Conservation (phyloP, 2,113 vertebrate genomes). For the Ptychochromis oligacanthus region DNA sequence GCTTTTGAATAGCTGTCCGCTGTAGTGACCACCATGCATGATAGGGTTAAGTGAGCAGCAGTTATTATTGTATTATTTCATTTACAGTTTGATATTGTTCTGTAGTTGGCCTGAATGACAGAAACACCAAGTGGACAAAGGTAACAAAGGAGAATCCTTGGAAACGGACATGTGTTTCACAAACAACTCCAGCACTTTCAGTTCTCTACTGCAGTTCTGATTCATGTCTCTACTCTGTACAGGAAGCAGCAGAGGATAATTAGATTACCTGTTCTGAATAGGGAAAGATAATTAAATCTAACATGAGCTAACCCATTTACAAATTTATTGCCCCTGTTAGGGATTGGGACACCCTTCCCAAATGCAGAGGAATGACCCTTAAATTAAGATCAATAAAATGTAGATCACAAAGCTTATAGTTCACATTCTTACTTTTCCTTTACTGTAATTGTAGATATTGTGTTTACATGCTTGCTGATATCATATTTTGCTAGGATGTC, state of each 20-base stretch:
- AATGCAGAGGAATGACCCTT: constrained; percentile 67
- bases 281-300: constrained; percentile 89
- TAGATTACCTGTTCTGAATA: constrained; percentile 86
- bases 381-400: constrained; percentile 41
- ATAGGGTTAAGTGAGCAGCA: not conserved
- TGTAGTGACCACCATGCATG: no score
- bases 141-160: not conserved
- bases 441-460: not conserved
- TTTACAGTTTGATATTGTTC: not conserved
- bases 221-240: constrained; percentile 81
- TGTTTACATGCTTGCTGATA: not conserved
- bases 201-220: constrained; percentile 61
- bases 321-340: constrained; percentile 72
- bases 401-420: constrained; percentile 2
- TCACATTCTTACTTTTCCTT: not conserved
- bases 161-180: not conserved
- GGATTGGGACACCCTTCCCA: constrained; percentile 58
- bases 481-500: not conserved
- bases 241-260: constrained; percentile 89
- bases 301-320: constrained; percentile 81
- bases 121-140: not conserved
- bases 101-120: not conserved
- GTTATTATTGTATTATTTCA: not conserved
- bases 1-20: no score
- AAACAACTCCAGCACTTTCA: constrained; percentile 19